Conservation (phyloP, 1,140 invertebrate genomes). For the Tetragnatha versicolor region DNA sequence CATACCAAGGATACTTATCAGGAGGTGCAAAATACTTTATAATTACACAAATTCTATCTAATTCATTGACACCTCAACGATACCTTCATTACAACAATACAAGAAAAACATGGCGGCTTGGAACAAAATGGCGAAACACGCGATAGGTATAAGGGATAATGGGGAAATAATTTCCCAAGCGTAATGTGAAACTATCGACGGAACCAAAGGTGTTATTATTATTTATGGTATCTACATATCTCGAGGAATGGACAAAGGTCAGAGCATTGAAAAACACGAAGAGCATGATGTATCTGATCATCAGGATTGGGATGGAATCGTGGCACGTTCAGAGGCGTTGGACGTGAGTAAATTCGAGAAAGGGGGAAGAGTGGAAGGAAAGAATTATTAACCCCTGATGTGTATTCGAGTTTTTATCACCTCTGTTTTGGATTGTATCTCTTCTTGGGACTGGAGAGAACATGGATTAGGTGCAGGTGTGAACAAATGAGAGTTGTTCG, state of each 20-base stretch:
- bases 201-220: constrained; percentile 2
- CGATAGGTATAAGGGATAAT: not conserved
- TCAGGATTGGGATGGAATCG: not conserved
- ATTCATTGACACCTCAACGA: constrained; percentile 15
- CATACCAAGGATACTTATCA: not conserved
- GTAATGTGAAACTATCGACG: not conserved
- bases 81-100: not conserved
- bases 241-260: not conserved
- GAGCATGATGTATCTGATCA: not conserved
- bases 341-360: too few species aligned
- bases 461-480: too few species aligned
- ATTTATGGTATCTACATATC: constrained; percentile 6
- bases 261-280: not conserved
- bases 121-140: not conserved
- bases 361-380: too few species aligned
- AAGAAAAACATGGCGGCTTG: not conserved
- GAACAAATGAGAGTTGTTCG: too few species aligned
- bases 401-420: too few species aligned
- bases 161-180: not conserved
- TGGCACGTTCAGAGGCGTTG: not conserved
- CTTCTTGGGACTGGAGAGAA: too few species aligned
- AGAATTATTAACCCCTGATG: too few species aligned
- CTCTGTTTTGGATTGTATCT: too few species aligned
- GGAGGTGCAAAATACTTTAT: constrained; percentile 28
- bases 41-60: constrained; percentile 4